Evolutionary conservation across 2,113 vertebrate genomes (phyloP).

Genomic region (Brevimyrus niger): DNA sequence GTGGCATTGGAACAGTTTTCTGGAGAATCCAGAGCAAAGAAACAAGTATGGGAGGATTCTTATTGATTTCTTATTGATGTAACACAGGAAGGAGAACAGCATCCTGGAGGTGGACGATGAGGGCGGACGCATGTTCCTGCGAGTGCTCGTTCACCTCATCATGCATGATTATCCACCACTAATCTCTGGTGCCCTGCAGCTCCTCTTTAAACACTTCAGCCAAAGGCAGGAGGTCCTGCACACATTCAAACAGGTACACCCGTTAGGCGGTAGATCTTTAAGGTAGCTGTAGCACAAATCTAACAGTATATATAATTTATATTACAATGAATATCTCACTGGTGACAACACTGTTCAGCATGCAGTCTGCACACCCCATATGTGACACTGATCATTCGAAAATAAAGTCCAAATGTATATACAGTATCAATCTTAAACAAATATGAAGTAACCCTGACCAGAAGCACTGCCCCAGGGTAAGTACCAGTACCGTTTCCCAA

Average conservation of each 20-base stretch:
- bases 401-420: not conserved
- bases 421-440: not conserved
- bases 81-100: conserved; percentile 79
- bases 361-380: not conserved
- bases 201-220: conserved; percentile 98
- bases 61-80: not conserved
- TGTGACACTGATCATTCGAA: not conserved
- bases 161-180: conserved; percentile 91
- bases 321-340: not conserved
- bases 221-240: conserved; percentile 92
- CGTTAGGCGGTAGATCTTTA: not conserved
- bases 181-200: conserved; percentile 85
- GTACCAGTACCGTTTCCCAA: not conserved
- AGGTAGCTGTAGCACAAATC: not conserved
- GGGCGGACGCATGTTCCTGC: conserved; percentile 86
- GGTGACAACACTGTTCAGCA: not conserved
- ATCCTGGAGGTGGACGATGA: conserved; percentile 95
- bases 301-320: not conserved
- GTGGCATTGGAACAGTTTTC: conserved; percentile 26
- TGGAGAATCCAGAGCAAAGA: not conserved
- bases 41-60: not conserved
- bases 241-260: conserved; percentile 89
- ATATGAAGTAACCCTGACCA: not conserved
- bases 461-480: not conserved
- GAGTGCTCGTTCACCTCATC: conserved; percentile 85